These are phyloP conservation scores for human DNA, from an alignment of 2,113 vertebrate species.

Conservation along the genomic window DNA sequence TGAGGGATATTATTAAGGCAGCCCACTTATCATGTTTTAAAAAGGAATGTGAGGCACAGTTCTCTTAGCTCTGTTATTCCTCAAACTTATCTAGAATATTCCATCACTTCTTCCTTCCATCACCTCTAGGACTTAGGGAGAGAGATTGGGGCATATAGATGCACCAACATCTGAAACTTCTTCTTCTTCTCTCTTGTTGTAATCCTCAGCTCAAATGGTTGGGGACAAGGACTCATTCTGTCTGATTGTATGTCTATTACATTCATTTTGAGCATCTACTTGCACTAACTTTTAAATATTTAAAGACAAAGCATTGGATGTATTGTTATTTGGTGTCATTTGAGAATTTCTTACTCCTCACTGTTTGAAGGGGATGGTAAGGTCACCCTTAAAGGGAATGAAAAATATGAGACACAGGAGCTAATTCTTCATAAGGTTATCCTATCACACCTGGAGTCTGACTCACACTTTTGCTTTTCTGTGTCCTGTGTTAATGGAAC, in stretches of 20 bases:
- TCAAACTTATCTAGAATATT: not conserved
- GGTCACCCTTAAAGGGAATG: not conserved
- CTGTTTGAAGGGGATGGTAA: not conserved
- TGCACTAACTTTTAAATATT: slow-evolving; percentile 44
- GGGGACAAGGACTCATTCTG: not conserved
- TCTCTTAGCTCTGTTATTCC: not conserved
- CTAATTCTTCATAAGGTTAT: not conserved
- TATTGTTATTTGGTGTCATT: not conserved
- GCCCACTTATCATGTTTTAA: not conserved
- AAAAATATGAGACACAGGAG: not conserved
- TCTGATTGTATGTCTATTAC: not conserved
- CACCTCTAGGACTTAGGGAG: not conserved
- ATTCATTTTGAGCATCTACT: not conserved
- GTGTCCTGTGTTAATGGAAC: not conserved
- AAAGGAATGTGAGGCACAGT: not conserved
- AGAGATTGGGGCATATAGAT: not conserved
- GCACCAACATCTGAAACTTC: not conserved
- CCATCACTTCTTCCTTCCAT: not conserved
- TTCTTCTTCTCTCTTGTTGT: not conserved
- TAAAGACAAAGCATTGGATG: not conserved
- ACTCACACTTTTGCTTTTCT: not conserved
- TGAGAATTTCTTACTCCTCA: not conserved
- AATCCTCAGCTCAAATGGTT: not conserved
- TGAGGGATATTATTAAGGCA: not conserved
- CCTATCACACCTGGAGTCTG: not conserved